These are phyloP conservation scores for Archips crataeganus DNA, from an alignment of 2,888 invertebrate genomes.

Conservation along the genomic window DNA sequence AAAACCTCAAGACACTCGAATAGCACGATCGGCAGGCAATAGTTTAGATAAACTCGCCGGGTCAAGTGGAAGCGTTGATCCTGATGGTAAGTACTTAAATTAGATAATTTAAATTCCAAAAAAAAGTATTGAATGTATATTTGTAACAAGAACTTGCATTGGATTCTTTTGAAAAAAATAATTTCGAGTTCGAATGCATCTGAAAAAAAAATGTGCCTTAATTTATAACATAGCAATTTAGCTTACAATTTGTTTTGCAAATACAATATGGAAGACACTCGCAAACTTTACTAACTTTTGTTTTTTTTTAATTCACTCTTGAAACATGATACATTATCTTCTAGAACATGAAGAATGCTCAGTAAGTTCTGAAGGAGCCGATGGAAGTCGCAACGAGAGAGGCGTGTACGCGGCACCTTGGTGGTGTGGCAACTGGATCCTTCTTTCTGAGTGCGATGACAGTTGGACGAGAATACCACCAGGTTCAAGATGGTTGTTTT, in stretches of 20 bases:
- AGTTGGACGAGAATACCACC: slow-evolving; percentile 80
- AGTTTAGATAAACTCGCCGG: slow-evolving; percentile 89
- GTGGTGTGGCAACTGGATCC: slow-evolving; percentile 91
- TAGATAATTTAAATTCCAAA: not conserved
- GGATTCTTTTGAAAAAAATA: not conserved
- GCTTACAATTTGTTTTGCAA: not conserved
- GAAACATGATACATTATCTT: not conserved
- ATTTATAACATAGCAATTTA: not conserved
- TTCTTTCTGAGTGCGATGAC: slow-evolving; percentile 76
- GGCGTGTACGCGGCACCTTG: slow-evolving; percentile 93
- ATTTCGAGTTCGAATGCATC: not conserved
- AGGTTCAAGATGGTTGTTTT: slow-evolving; percentile 54
- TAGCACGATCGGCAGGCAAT: slow-evolving; percentile 90
- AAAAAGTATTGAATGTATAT: not conserved
- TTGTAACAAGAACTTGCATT: not conserved
- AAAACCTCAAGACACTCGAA: slow-evolving; percentile 80
- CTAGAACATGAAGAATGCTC: slow-evolving; percentile 86
- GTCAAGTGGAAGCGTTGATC: slow-evolving; percentile 88
- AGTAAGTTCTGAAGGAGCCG: slow-evolving; percentile 79
- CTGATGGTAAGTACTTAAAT: slow-evolving; percentile 70
- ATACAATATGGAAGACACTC: not conserved
- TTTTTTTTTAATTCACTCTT: not conserved
- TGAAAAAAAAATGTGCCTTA: not conserved
- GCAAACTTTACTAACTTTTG: not conserved
- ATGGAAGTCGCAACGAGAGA: slow-evolving; percentile 85